Percentiles rank a stretch among this genome's conserved stretches.
These are phyloP conservation scores for Okapia johnstoni DNA, from an alignment of 2,113 vertebrate species.

Conservation along the genomic window DNA sequence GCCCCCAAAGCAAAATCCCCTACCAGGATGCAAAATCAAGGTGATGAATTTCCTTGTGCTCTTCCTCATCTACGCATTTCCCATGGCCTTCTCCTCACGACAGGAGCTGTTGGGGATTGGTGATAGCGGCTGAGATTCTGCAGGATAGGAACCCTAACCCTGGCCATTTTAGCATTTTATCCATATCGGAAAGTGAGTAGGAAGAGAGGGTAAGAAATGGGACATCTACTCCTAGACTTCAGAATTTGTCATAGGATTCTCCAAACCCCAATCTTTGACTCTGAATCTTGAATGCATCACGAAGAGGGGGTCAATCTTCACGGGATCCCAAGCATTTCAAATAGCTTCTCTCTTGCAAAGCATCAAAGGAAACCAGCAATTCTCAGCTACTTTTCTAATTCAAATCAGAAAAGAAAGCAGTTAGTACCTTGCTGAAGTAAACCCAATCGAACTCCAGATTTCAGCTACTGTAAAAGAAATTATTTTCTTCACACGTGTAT, in stretches of 20 bases:
- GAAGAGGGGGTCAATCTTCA: neutral
- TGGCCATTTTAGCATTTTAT: neutral
- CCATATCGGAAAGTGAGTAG: neutral
- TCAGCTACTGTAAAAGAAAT: slow-evolving; percentile 14
- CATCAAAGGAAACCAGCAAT: slow-evolving; percentile 26
- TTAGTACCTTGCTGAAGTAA: slow-evolving; percentile 30
- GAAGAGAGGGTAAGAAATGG: neutral
- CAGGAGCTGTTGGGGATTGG: neutral
- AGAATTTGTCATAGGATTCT: neutral
- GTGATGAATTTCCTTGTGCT: neutral
- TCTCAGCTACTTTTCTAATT: slow-evolving; percentile 10
- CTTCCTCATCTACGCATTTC: neutral
- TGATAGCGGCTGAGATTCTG: neutral
- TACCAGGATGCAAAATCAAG: neutral
- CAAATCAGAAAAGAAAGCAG: slow-evolving; percentile 30
- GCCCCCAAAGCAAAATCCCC: neutral
- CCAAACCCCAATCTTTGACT: neutral
- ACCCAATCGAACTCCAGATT: slow-evolving; percentile 11
- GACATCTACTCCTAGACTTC: neutral
- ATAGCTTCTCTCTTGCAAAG: slow-evolving; percentile 5
- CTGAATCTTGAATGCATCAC: neutral
- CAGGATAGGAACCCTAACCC: neutral
- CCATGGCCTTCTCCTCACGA: neutral
- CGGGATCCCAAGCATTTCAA: neutral
- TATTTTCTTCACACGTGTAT: slow-evolving; percentile 33